Evolutionary conservation across 2,797 vertebrate species (phyloP).

Genomic region (Galago senegalensis): DNA sequence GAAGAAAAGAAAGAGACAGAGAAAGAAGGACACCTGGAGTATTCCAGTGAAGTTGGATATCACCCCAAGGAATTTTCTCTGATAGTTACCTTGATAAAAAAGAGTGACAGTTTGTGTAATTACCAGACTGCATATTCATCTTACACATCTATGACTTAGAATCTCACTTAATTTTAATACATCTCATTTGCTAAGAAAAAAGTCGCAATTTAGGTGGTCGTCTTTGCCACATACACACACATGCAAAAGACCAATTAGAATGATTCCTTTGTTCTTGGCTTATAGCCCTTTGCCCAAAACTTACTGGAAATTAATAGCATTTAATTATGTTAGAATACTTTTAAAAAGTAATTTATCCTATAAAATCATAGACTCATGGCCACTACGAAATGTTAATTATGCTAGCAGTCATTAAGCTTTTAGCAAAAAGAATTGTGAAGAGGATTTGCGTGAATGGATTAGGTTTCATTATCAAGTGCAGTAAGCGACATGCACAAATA

Average conservation of each 20-base stretch:
- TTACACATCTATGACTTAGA: conserved; percentile 18
- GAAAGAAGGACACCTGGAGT: neutral
- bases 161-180: conserved; percentile 8
- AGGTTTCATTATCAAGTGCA: conserved; percentile 44
- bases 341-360: conserved; percentile 49
- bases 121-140: neutral
- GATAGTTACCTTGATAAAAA: neutral
- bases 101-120: neutral
- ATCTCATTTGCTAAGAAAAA: conserved; percentile 51
- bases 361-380: conserved; percentile 27
- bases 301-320: conserved; percentile 61
- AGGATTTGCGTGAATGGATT: neutral
- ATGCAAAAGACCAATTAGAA: neutral
- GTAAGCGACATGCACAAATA: neutral
- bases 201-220: neutral
- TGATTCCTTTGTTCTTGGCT: conserved; percentile 9
- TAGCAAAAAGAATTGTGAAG: conserved; percentile 5
- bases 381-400: conserved; percentile 8
- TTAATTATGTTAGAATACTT: conserved; percentile 57
- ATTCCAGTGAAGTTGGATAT: neutral
- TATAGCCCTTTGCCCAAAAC: neutral
- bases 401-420: neutral
- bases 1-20: neutral
- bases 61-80: neutral
- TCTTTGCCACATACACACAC: neutral